Conservation (phyloP, 2,888 invertebrate species). For the Sphaerophoria rueppellii region DNA sequence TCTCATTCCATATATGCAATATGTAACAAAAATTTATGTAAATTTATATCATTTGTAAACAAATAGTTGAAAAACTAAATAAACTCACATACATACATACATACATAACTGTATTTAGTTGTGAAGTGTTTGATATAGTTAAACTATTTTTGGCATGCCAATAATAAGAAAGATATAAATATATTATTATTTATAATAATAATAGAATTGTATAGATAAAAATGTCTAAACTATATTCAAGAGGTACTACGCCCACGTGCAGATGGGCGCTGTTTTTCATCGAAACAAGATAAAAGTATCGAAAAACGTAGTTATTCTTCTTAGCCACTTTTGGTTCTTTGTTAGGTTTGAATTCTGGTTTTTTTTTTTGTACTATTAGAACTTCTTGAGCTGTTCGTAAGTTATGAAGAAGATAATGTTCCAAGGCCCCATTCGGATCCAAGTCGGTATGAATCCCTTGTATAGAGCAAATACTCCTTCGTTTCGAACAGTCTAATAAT, state of each 20-base stretch:
- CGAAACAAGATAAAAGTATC: constrained; percentile 20
- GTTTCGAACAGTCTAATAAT: constrained; percentile 89
- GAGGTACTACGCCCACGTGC: constrained; percentile 13
- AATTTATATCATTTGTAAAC: too few species aligned
- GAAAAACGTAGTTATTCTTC: constrained; percentile 31
- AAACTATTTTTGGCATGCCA: constrained; percentile 55
- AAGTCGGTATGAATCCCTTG: constrained; percentile 97
- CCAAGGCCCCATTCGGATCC: constrained; percentile 98
- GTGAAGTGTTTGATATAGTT: not conserved
- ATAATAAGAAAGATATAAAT: constrained; percentile 51
- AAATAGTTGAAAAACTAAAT: too few species aligned
- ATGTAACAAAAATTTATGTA: too few species aligned
- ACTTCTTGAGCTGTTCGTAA: constrained; percentile 93
- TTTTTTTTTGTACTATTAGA: constrained; percentile 81
- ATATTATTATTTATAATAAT: constrained; percentile 17
- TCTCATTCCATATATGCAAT: too few species aligned
- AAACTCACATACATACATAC: too few species aligned
- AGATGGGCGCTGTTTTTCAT: not conserved
- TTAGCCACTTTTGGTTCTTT: constrained; percentile 58
- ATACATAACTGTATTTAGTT: constrained; percentile 24
- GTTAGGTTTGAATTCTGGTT: constrained; percentile 22
- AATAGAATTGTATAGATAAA: constrained; percentile 34
- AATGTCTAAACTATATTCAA: constrained; percentile 31
- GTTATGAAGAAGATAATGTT: constrained; percentile 97
- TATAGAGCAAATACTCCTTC: constrained; percentile 95